Conservation (phyloP, 2,797 vertebrate genomes). For the Notamacropus eugenii region DNA sequence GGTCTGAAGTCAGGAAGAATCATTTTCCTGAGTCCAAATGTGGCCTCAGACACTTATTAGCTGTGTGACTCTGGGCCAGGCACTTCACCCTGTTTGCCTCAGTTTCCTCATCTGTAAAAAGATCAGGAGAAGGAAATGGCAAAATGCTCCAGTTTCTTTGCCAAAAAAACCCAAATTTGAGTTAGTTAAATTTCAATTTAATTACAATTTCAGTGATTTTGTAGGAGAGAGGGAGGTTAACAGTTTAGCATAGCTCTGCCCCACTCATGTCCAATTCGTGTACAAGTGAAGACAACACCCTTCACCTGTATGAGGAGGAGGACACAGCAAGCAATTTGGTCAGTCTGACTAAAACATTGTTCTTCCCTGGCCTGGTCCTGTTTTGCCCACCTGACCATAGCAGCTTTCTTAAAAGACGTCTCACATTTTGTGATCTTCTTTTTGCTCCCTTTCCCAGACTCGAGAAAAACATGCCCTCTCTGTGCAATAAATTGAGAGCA, state of each 20-base stretch:
- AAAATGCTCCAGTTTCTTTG: neutral
- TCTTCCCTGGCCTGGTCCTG: neutral
- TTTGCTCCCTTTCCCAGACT: neutral
- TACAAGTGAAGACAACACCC: too few relatives aligned
- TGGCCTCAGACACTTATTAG: neutral
- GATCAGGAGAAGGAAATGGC: neutral
- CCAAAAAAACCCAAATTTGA: neutral
- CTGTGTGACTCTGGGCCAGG: neutral
- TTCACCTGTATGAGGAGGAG: too few relatives aligned
- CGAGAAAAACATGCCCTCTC: neutral
- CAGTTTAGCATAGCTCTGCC: too few relatives aligned
- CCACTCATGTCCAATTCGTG: too few relatives aligned
- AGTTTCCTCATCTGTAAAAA: neutral
- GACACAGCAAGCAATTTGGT: neutral
- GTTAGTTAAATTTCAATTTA: too few relatives aligned
- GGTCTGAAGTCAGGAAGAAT: neutral
- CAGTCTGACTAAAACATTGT: neutral
- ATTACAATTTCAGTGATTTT: too few relatives aligned
- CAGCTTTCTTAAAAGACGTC: neutral
- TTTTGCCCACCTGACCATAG: neutral
- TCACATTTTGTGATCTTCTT: neutral
- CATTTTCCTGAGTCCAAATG: neutral
- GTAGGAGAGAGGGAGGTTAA: too few relatives aligned
- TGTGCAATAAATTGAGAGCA: neutral
- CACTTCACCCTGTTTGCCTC: neutral